Percentiles rank a stretch among this genome's conserved stretches.
Evolutionary conservation across 2,888 invertebrate species (phyloP).

Genomic region (Eulithis testata): DNA sequence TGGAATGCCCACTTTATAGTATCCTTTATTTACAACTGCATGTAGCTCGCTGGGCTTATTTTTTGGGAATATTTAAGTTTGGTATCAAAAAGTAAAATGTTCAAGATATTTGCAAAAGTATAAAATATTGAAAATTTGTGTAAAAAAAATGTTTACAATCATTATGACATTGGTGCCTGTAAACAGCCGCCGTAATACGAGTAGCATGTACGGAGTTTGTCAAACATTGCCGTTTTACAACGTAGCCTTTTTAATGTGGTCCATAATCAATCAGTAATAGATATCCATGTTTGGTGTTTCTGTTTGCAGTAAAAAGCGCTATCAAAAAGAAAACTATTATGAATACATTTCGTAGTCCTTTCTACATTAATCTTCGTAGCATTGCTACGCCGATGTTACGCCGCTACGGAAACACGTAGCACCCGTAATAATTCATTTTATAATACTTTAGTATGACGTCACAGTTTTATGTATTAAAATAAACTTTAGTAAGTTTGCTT

Average conservation of each 20-base stretch:
- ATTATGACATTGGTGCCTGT: no score
- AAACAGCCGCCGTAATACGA: no score
- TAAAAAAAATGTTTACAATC: no score
- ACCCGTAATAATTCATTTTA: conserved; percentile 34
- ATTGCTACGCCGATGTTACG: conserved; percentile 33
- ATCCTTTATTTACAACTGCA: conserved; percentile 4
- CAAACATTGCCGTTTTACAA: no score
- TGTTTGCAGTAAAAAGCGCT: conserved; percentile 5
- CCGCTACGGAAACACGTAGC: conserved; percentile 43
- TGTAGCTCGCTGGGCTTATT: neutral
- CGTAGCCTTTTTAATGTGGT: no score
- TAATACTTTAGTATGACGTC: conserved; percentile 10
- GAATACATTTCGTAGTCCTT: conserved; percentile 10
- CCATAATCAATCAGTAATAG: neutral
- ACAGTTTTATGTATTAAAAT: conserved; percentile 2
- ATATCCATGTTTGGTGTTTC: neutral
- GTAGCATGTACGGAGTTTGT: no score
- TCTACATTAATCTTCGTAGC: conserved; percentile 49
- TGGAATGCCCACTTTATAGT: conserved; percentile 17
- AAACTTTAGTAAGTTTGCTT: neutral
- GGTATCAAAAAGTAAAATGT: no score
- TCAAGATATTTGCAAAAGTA: no score
- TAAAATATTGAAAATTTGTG: no score
- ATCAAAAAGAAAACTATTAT: conserved; percentile 5
- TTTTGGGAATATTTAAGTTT: no score